Evolutionary conservation across 2,797 vertebrate species (phyloP), one percentile per base, ranked within the genome.

Genomic region (Microctenopoma stevenorrisi): DNA sequence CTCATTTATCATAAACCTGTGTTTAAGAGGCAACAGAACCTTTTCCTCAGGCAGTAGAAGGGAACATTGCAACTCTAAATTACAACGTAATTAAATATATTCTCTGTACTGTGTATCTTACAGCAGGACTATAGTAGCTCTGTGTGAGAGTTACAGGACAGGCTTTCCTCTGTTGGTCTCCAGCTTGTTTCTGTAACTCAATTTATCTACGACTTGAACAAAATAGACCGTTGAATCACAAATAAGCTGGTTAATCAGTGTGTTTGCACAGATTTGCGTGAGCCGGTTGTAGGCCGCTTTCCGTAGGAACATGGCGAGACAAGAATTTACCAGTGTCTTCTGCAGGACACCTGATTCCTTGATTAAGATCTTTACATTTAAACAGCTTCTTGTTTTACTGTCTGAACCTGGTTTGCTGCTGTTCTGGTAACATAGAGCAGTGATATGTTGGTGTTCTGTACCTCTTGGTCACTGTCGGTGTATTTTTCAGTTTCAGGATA

Each of bases 401-500:
- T 35, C 2, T 58, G 14, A 30, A 37, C 13, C 28, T 38, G 18
- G 1, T 55, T 53, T 49, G 5, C 35, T 6, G 16, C 38, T 35
- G 43, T 48, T 1, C 43, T 57, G 16, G 4, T 7, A 12, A 13
- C 15, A 40, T 33, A 33, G 5, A 33, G 30, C 13, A 0, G 15
- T 50, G 3, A 26, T 38, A 7, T 35, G 14, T 28, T 4, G 40
- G 15, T 50, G 71, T 15, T 54, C 26, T n/a, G 49, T 89, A 95
- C 98, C 95, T 95, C 92, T 86, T 92, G 92, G 78, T 92, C 90
- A 60, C 85, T 84, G 74, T 90, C 89, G 0, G 35, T 66, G 85
- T 94, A 93, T 48, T 94, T 92, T 12, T 94, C 95, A 0, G 86
- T 86, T 33, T 95, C 95, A 1, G 92, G 87, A 68, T 83, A 97